Conservation (phyloP, 2,888 invertebrate genomes). For the Cordilura impudica region DNA sequence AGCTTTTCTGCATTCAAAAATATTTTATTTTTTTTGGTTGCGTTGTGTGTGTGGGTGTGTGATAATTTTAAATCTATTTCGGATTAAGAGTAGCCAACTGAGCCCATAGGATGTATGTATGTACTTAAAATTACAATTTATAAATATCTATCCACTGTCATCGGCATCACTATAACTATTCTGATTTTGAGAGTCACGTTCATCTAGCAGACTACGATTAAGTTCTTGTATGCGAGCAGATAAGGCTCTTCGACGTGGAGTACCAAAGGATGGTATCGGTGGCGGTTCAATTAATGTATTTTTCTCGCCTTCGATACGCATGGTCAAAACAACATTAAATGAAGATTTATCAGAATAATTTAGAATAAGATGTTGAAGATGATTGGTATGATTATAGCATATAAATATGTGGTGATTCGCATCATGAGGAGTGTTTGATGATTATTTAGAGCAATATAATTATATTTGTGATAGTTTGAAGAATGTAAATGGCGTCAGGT, state of each 20-base stretch:
- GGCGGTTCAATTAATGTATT: constrained; percentile 88
- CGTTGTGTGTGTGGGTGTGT: constrained; percentile 33
- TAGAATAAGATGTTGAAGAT: constrained; percentile 10
- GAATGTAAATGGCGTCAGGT: background rate
- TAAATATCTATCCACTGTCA: constrained; percentile 73
- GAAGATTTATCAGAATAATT: constrained; percentile 6
- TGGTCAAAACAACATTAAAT: constrained; percentile 44
- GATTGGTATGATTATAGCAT: background rate
- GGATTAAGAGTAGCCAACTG: background rate
- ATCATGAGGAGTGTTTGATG: background rate
- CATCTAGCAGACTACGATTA: constrained; percentile 77
- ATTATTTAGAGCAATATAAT: background rate
- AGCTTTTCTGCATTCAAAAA: background rate
- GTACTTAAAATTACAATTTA: constrained; percentile 10
- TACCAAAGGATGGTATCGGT: constrained; percentile 77
- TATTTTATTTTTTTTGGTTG: too few relatives aligned
- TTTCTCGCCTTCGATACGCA: constrained; percentile 90
- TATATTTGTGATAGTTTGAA: background rate
- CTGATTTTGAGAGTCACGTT: constrained; percentile 75
- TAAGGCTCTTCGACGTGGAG: constrained; percentile 77
- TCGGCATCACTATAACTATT: constrained; percentile 77
- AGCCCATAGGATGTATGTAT: background rate
- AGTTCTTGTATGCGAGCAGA: constrained; percentile 78
- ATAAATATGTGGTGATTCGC: background rate
- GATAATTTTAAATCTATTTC: background rate